A percentile compares a stretch with the other conserved stretches of the same genome.
These are phyloP conservation scores for Pediacus dermestoides DNA, from an alignment of 2,888 invertebrate genomes.

Conservation along the genomic window DNA sequence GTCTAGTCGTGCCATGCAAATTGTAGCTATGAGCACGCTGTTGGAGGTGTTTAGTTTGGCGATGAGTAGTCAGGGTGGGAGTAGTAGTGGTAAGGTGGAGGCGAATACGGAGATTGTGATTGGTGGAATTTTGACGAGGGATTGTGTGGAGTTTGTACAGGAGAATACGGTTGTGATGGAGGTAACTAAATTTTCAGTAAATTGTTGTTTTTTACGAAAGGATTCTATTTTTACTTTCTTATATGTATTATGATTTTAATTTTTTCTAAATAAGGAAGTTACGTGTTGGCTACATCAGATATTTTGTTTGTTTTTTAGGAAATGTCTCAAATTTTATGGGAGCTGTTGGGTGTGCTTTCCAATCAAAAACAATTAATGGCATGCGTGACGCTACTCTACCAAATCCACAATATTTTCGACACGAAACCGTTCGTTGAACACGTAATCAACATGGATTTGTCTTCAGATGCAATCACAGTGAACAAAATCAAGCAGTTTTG, in stretches of 20 bases:
- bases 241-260: conserved; percentile 3
- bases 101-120: conserved; percentile 64
- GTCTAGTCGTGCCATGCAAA: conserved; percentile 60
- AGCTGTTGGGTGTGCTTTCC: conserved; percentile 58
- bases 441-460: conserved; percentile 57
- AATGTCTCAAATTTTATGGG: conserved; percentile 69
- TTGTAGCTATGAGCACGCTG: conserved; percentile 66
- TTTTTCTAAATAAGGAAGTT: too few species aligned
- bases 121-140: conserved; percentile 64
- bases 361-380: conserved; percentile 57
- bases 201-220: conserved; percentile 3
- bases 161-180: conserved; percentile 67
- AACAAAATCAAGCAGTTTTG: conserved; percentile 63
- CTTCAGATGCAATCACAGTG: conserved; percentile 51
- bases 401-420: conserved; percentile 69
- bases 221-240: too few species aligned
- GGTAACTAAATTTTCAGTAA: conserved; percentile 42
- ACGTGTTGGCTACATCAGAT: too few species aligned
- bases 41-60: conserved; percentile 67
- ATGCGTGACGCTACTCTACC: conserved; percentile 69
- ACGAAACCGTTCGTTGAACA: conserved; percentile 63
- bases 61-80: conserved; percentile 49
- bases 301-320: conserved; percentile 47
- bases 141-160: conserved; percentile 64
- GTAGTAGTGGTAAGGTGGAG: conserved; percentile 49